Evolutionary conservation across 2,888 invertebrate genomes (phyloP), one percentile per base, ranked within the genome.

Genomic region (Dolichopus griseipennis): DNA sequence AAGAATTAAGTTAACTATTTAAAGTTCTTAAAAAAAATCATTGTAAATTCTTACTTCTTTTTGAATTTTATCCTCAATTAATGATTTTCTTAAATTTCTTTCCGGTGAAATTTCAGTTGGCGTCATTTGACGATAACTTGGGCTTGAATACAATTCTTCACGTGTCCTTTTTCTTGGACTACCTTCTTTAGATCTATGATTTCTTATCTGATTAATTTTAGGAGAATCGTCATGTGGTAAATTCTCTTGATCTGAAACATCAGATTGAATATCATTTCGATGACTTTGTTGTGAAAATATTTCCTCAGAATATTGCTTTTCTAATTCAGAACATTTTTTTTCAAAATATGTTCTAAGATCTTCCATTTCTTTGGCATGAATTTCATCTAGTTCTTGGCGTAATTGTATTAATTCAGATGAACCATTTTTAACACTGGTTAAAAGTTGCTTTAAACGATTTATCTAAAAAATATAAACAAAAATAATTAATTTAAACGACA

Each of bases 321-420:
- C 91, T 79, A 92, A 85, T 74, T 92, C 90, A 0, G 88, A 85
- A 76, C 91, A 92, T 76, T 91, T 91, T 75, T 88, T 85, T 75
- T 92, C 92, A 76, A 91, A 92, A 75, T 92, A 92, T 12, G 86
- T 89, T 65, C 92, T 83, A 67, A 92, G 78, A 75, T 91, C 88
- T 77, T 91, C 91, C 88, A 92, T 88, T 78, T 92, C 90, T 71
- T 86, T 87, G 52, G 87, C 84, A 79, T 92, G 91, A 74, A 87
- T 87, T 6, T 80, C 76, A 68, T 87, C 86, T 37, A 90, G 78
- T 74, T 90, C 90, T 37, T 83, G 79, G 67, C 85, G 82, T 64
- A 88, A 73, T 20, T 83, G 83, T 15, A 84, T 82, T 22, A 89
- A 78, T 69, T 86, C 86, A 0, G 82, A 83, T 68, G 84, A 84